Conservation (phyloP, 2,797 vertebrate genomes). For the Epinephelus awoara region DNA sequence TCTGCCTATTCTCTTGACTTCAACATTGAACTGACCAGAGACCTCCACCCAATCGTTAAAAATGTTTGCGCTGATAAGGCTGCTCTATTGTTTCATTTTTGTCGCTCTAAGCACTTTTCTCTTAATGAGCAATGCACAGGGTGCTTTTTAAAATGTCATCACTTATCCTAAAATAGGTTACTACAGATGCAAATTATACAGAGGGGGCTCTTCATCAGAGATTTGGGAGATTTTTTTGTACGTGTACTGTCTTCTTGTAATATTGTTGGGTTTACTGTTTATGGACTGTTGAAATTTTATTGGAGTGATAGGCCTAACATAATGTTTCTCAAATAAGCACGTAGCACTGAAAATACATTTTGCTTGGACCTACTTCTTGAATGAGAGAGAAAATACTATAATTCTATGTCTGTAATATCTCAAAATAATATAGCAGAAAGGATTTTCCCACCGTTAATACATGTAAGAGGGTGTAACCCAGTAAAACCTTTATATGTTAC, state of each 20-base stretch:
- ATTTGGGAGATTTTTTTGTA: background rate
- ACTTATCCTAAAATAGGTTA: background rate
- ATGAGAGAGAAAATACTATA: background rate
- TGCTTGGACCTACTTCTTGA: background rate
- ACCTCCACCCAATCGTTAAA: slow-evolving; percentile 58
- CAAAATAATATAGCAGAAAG: background rate
- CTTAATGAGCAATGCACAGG: slow-evolving; percentile 59
- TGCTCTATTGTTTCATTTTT: slow-evolving; percentile 73
- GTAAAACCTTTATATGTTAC: background rate
- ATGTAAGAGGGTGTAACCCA: background rate
- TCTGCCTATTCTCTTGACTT: slow-evolving; percentile 51
- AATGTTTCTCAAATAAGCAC: too few species aligned
- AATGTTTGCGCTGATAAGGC: slow-evolving; percentile 57
- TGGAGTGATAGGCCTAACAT: background rate
- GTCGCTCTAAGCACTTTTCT: slow-evolving; percentile 60
- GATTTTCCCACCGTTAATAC: background rate
- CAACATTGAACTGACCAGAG: slow-evolving; percentile 39
- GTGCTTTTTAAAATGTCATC: slow-evolving; percentile 24
- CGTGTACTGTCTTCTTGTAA: background rate
- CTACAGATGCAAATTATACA: background rate
- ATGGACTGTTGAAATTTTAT: background rate
- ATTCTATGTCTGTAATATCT: background rate
- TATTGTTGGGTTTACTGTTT: background rate
- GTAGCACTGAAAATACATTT: too few species aligned
- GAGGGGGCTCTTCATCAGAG: background rate